These are phyloP conservation scores for Smutsia gigantea DNA, from an alignment of 2,797 vertebrate species.

Conservation along the genomic window DNA sequence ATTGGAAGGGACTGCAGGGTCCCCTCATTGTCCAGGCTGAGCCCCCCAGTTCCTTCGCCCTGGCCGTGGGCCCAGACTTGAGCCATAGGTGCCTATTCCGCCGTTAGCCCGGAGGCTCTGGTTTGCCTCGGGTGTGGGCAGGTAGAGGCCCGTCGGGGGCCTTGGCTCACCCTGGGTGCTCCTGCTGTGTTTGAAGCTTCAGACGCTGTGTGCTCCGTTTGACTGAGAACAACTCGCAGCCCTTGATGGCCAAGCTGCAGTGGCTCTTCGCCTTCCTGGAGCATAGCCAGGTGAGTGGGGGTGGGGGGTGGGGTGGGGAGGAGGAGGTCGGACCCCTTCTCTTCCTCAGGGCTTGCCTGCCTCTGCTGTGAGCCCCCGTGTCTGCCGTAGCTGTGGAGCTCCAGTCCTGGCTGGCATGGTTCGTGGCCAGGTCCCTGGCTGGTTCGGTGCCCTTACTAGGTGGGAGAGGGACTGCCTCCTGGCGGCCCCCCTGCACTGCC, in stretches of 20 bases:
- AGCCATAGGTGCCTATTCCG: background rate
- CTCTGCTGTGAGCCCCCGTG: background rate
- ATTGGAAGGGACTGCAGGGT: background rate
- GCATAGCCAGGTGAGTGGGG: slow-evolving; percentile 89
- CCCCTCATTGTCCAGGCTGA: background rate
- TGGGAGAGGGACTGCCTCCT: background rate
- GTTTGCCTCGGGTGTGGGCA: background rate
- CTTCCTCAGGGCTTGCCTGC: background rate
- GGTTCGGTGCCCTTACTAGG: background rate
- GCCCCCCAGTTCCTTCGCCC: background rate
- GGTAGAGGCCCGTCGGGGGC: background rate
- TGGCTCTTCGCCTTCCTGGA: slow-evolving; percentile 91
- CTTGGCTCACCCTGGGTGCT: slow-evolving; percentile 46
- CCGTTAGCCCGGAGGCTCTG: background rate
- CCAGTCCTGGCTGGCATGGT: background rate
- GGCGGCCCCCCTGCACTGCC: too few species aligned
- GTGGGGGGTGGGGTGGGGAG: rapidly evolving
- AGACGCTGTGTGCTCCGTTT: slow-evolving; percentile 88
- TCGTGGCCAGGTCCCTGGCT: background rate
- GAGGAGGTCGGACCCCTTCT: background rate
- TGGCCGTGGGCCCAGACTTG: background rate
- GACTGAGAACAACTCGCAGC: slow-evolving; percentile 88
- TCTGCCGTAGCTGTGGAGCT: background rate
- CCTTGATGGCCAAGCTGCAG: slow-evolving; percentile 90
- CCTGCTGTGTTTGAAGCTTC: slow-evolving; percentile 85